Base-by-base conservation (phyloP, 1,140 invertebrate genomes). In the Apis dorsata region DNA sequence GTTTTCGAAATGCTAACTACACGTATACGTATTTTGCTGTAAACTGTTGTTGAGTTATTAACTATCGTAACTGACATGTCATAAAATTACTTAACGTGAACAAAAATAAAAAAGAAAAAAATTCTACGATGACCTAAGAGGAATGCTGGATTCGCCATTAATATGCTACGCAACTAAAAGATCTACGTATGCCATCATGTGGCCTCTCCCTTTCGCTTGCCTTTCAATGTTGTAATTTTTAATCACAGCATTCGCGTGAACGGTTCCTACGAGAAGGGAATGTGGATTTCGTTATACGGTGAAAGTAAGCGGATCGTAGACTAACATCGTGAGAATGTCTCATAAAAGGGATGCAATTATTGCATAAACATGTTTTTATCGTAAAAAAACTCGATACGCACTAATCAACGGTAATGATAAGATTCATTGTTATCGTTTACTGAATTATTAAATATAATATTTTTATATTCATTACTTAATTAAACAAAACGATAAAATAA, bases 291-390 rank as follows among this genome's bases (percentile, higher is more conserved):
- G 51, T 53, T 51, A 12, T 2, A 75, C 12, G 9, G 74, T 82
- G 80, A 82, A 82, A 82, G 80, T 82, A 82, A 82, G 62, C 28
- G 78, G 79, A 34, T 75, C 62, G 60, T 21, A n/a, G 17, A 28
- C 51, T 63, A 49, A 13, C 28, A 4, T 28, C 70, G 60, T 81
- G 51, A n/a, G 53, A 66, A 75, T 49, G 19, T 17, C 9, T 24
- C 12, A 19, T 9, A 12, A 72, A 55, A 73, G 53, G 28, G 65
- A 44, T 70, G 57, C 24, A 44, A 77, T 77, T 63, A 70, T 24
- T 15, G 17, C 19, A 21, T 13, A 55, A 62, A 44, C 53, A 21
- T 24, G 2, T 21, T 3, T 44, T n/a, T 44, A 44, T 15, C 17
- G 19, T 12, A 1, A 59, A 53, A 9, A 59, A 2, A n/a, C 13